These are phyloP conservation scores for Cephalopholis sonnerati DNA, from an alignment of 2,113 vertebrate species.

Conservation along the genomic window DNA sequence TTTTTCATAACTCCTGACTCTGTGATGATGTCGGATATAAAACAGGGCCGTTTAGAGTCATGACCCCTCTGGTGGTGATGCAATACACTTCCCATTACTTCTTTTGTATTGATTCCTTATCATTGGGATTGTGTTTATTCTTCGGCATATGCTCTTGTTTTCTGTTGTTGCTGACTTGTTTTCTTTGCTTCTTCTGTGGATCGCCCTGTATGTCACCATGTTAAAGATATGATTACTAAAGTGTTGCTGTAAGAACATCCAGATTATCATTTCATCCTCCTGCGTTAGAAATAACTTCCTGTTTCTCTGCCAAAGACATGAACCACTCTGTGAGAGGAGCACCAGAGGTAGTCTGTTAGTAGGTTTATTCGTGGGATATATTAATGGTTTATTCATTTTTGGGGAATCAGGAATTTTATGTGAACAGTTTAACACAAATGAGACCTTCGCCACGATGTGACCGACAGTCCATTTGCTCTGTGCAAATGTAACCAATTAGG, in stretches of 20 bases:
- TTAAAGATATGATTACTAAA: neutral
- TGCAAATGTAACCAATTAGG: slow-evolving; percentile 1
- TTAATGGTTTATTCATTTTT: slow-evolving; percentile 47
- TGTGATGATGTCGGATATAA: neutral
- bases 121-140: neutral
- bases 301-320: neutral
- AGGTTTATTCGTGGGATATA: slow-evolving; percentile 44
- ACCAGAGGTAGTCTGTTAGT: slow-evolving; percentile 12
- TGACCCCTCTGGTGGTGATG: neutral
- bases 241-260: neutral
- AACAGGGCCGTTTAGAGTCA: neutral
- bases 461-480: neutral
- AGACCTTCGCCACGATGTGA: slow-evolving; percentile 30
- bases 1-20: neutral
- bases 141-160: neutral
- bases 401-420: slow-evolving; percentile 6
- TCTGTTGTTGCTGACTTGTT: neutral
- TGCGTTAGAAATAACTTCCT: neutral
- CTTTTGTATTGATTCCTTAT: slow-evolving; percentile 1
- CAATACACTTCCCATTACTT: slow-evolving; percentile 7
- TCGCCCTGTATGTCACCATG: too few species aligned
- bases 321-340: neutral
- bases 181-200: slow-evolving; percentile 10
- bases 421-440: slow-evolving; percentile 32
- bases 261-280: neutral